A percentile compares a stretch with the other conserved stretches of the same genome.
These are phyloP conservation scores for Arctocebus calabarensis DNA, from an alignment of 2,797 vertebrate species.

Conservation along the genomic window DNA sequence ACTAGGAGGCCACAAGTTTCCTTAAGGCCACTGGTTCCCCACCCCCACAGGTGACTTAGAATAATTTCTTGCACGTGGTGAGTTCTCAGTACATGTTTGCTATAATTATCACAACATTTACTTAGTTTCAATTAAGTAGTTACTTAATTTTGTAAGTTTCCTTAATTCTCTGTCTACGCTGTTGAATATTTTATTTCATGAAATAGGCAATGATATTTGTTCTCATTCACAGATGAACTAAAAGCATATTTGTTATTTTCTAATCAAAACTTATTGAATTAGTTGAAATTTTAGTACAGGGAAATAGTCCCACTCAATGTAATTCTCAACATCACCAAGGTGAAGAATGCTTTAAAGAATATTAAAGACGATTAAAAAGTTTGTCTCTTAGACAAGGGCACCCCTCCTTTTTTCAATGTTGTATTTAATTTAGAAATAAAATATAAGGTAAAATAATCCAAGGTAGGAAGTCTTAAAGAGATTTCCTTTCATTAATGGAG, in stretches of 20 bases:
- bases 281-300: slow-evolving; percentile 21
- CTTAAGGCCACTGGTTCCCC: too few species aligned
- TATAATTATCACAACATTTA: slow-evolving; percentile 41
- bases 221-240: neutral
- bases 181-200: neutral
- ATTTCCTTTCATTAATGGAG: neutral
- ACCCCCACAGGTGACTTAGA: neutral
- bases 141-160: slow-evolving; percentile 16
- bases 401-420: neutral
- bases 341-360: neutral
- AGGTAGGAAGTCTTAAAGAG: neutral
- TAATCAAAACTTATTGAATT: neutral
- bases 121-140: neutral
- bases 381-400: neutral
- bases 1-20: too few species aligned
- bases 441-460: neutral
- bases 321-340: neutral
- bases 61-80: slow-evolving; percentile 14
- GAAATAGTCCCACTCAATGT: neutral
- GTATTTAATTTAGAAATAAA: slow-evolving; percentile 45
- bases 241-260: slow-evolving; percentile 40
- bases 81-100: neutral
- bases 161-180: neutral
- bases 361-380: neutral
- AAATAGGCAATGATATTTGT: slow-evolving; percentile 21